Percentiles rank a stretch among this genome's conserved stretches.
phyloP scores from a whole-genome alignment of 37 sponge, comb jelly and placozoan genomes.

The Dysidea cf. avara region DNA sequence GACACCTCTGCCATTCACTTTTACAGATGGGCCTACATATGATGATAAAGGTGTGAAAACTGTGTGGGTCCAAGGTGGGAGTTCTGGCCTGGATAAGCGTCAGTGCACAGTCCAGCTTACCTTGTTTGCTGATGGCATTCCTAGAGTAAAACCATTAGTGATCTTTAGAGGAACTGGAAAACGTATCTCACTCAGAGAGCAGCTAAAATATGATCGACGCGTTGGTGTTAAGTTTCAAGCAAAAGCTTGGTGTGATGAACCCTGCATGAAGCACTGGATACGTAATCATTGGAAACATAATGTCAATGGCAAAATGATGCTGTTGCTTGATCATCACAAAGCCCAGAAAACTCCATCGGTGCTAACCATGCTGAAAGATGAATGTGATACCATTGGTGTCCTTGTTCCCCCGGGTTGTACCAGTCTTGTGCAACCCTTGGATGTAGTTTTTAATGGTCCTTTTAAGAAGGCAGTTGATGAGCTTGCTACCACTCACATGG shows the following conservation, averaged over 20 bases:
- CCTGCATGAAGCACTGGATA: slow-evolving; percentile 25
- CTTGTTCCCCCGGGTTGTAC: slow-evolving; percentile 53
- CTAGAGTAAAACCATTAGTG: slow-evolving; percentile 38
- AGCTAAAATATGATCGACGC: slow-evolving; percentile 21
- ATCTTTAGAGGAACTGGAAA: slow-evolving; percentile 44
- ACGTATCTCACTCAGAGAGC: slow-evolving; percentile 22
- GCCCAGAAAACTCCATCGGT: slow-evolving; percentile 26
- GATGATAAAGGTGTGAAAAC: slow-evolving; percentile 18
- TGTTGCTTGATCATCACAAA: slow-evolving; percentile 40
- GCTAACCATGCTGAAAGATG: slow-evolving; percentile 11
- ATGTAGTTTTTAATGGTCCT: slow-evolving; percentile 44
- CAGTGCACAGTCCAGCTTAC: slow-evolving; percentile 51
- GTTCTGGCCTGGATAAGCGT: slow-evolving; percentile 46
- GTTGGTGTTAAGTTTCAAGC: slow-evolving; percentile 36
- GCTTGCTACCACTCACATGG: slow-evolving; percentile 32
- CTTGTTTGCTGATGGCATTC: slow-evolving; percentile 50
- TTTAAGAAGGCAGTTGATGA: slow-evolving; percentile 40
- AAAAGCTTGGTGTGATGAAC: slow-evolving; percentile 52
- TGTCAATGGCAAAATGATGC: slow-evolving; percentile 6
- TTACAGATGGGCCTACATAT: slow-evolving; percentile 34
- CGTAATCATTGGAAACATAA: neutral
- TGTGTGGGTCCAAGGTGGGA: slow-evolving; percentile 49
- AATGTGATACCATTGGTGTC: slow-evolving; percentile 9
- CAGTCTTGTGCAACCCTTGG: slow-evolving; percentile 51
- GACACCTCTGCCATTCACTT: slow-evolving; percentile 50